Base-by-base conservation (phyloP, 2,888 invertebrate genomes). In the Scaptomyza caliginosa region DNA sequence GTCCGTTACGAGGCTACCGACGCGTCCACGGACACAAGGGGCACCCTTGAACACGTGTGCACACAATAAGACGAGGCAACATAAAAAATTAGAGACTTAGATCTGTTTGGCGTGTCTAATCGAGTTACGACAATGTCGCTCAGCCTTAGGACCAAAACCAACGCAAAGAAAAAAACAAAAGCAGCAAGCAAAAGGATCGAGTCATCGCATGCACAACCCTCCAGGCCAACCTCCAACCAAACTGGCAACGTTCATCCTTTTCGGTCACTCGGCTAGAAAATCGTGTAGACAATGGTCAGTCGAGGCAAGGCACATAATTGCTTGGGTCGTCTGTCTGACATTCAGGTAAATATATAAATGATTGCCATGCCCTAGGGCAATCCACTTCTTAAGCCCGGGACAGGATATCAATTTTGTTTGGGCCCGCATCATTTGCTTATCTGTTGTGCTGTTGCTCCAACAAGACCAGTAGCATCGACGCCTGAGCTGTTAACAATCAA, bases 1-100 rank as follows among this genome's bases (percentile, higher is more conserved):
- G 75, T 59, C 64, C 72, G 46, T 56, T 46, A 30, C 36, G 59
- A 62, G 55, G 50, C 80, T 80, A 69, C 65, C 66, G 81, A 57
- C 24, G 55, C 30, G 24, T 57, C 51, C 43, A 57, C 17, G 23
- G 10, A 17, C 30, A 62, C 28, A 55, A 28, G 26, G 49, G 51
- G 60, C 67, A 73, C 74, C 66, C 67, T 80, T 65, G 84, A 88
- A 90, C 90, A 90, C 90, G 90, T 90, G 90, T 89, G 86, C 87
- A 74, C 67, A 88, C 86, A 89, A 86, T 78, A 77, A 70, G 77
- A 70, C 28, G 38, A 58, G 68, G 49, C 40, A 64, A 69, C 60
- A 68, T 67, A 68, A 73, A 86, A 82, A 82, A 83, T 83, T 87
- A 85, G 82, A 82, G 82, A 67, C 76, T 83, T 83, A 83, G 76